A percentile compares a stretch with the other conserved stretches of the same genome.
Conservation (phyloP, 2,797 vertebrate species). For the Erpetoichthys calabaricus region DNA sequence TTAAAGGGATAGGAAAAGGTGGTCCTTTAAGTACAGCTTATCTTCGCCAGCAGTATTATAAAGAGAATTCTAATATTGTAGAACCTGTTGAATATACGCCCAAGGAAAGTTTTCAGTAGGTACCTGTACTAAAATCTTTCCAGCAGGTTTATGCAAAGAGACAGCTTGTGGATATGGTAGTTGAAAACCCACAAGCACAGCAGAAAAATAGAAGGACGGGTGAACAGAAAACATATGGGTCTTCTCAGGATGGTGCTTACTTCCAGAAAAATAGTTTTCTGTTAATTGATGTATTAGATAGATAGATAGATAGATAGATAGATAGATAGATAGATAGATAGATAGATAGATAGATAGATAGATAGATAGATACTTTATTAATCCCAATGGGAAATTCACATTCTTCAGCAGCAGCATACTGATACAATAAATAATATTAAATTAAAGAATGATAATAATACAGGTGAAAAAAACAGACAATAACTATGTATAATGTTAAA, state of each 20-base stretch:
- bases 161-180: slow-evolving; percentile 6
- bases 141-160: slow-evolving; percentile 8
- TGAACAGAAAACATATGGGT: too few species aligned
- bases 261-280: slow-evolving; percentile 7
- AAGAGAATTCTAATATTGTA: slow-evolving; percentile 4
- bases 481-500: too few species aligned
- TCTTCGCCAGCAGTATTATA: slow-evolving; percentile 6
- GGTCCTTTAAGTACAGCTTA: slow-evolving; percentile 3
- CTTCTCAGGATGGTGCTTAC: slow-evolving; percentile 5
- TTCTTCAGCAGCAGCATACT: too few species aligned
- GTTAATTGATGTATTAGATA: slow-evolving; percentile 6
- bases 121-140: slow-evolving; percentile 13
- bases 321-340: too few species aligned
- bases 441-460: too few species aligned
- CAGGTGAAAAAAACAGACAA: too few species aligned
- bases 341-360: too few species aligned
- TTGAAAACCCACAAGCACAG: slow-evolving; percentile 7
- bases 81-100: slow-evolving; percentile 8
- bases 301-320: too few species aligned
- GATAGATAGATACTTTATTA: too few species aligned
- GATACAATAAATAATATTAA: too few species aligned
- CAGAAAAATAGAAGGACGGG: background rate
- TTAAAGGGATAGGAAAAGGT: slow-evolving; percentile 7
- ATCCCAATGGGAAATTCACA: too few species aligned
- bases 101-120: slow-evolving; percentile 11